A percentile compares a stretch with the other conserved stretches of the same genome.
These are phyloP conservation scores for Anthopleura xanthogrammica DNA, from an alignment of 92 coral and sea anemone species.

Conservation along the genomic window DNA sequence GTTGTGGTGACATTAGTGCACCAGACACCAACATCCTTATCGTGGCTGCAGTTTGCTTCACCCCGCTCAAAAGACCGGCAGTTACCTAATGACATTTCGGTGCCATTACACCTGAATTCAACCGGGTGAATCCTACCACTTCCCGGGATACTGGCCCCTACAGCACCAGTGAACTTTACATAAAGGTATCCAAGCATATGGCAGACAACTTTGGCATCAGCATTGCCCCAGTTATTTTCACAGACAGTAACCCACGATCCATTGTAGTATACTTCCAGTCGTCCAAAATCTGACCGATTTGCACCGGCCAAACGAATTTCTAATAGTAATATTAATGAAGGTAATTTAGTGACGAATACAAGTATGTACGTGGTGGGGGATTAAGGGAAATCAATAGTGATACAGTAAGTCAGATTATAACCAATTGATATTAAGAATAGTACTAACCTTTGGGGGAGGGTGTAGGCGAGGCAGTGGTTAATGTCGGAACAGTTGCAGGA, in stretches of 20 bases:
- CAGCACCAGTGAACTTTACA: constrained; percentile 15
- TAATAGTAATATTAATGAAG: background rate
- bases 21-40: constrained; percentile 60
- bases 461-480: background rate
- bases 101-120: constrained; percentile 63
- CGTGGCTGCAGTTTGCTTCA: constrained; percentile 45
- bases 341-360: no score
- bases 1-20: constrained; percentile 14
- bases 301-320: constrained; percentile 31
- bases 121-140: constrained; percentile 48
- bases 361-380: no score
- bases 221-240: constrained; percentile 48
- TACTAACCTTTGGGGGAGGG: background rate
- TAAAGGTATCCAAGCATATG: constrained; percentile 49
- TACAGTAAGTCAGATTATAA: background rate
- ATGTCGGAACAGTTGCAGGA: background rate
- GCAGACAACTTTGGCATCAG: constrained; percentile 59
- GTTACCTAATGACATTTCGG: constrained; percentile 35
- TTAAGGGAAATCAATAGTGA: no score
- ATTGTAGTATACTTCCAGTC: constrained; percentile 48
- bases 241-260: constrained; percentile 65
- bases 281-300: constrained; percentile 28
- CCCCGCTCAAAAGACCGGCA: constrained; percentile 48
- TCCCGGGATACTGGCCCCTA: constrained; percentile 29
- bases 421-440: background rate